Percentiles rank a stretch among this genome's conserved stretches.
Evolutionary conservation across 1,140 invertebrate genomes (phyloP).

Genomic region (Colletes latitarsis): DNA sequence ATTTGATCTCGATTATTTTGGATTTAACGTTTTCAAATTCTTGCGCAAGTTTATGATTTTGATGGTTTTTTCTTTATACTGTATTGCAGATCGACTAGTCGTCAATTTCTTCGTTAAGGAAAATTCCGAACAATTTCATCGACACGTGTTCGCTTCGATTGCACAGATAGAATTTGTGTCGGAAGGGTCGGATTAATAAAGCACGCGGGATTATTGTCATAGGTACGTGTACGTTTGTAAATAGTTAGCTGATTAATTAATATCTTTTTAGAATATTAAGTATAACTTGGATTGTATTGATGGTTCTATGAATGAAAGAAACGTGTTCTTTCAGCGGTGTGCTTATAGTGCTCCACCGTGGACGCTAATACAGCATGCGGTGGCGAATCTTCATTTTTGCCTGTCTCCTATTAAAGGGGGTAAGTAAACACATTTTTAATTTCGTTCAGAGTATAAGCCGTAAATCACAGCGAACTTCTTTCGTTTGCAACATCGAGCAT

Average conservation of each 20-base stretch:
- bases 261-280: no score
- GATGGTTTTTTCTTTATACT: not conserved
- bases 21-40: no score
- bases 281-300: not conserved
- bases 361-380: conserved; percentile 79
- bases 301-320: not conserved
- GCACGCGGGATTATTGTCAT: not conserved
- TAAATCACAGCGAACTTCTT: not conserved
- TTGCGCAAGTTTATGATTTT: no score
- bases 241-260: no score
- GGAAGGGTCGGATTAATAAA: not conserved
- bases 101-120: not conserved
- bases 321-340: conserved; percentile 52
- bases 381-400: conserved; percentile 77
- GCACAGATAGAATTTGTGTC: not conserved
- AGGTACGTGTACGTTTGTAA: conserved; percentile 1
- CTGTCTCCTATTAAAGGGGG: conserved; percentile 80
- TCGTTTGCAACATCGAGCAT: no score
- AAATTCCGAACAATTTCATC: not conserved
- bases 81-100: not conserved
- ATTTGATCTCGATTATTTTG: no score
- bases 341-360: conserved; percentile 64
- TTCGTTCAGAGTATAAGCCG: not conserved
- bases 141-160: not conserved
- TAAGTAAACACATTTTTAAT: conserved; percentile 70